Conservation (phyloP, 2,113 vertebrate species). For the Typhlomys cinereus region DNA sequence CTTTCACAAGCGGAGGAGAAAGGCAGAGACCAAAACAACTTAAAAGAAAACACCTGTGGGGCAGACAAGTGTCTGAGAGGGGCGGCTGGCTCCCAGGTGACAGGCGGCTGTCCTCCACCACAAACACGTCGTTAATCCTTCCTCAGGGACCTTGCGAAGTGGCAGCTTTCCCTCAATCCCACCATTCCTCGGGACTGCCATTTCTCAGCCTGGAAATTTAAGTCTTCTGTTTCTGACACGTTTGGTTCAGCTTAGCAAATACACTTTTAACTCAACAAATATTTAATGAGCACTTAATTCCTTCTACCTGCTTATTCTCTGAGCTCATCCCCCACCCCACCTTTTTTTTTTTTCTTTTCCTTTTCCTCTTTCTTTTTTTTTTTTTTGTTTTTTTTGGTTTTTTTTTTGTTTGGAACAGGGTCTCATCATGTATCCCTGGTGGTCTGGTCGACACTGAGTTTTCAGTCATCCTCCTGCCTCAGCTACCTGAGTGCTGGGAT, state of each 20-base stretch:
- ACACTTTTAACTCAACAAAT: neutral
- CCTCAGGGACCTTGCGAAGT: neutral
- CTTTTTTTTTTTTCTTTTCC: neutral
- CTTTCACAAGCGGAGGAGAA: neutral
- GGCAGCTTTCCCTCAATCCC: neutral
- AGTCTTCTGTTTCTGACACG: neutral
- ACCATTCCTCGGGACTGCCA: neutral
- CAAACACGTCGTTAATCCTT: too few species aligned
- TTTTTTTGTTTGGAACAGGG: neutral
- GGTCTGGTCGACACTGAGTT: too few species aligned
- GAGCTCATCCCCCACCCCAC: too few species aligned
- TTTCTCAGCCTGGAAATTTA: neutral
- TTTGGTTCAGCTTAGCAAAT: neutral
- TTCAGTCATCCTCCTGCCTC: too few species aligned
- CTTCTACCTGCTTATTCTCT: neutral
- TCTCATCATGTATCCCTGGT: neutral
- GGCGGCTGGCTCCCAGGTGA: neutral
- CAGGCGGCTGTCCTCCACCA: neutral
- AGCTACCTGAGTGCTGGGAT: too few species aligned
- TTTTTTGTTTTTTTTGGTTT: neutral
- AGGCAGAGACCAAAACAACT: neutral
- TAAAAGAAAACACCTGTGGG: neutral
- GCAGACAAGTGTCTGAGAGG: neutral
- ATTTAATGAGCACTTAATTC: neutral
- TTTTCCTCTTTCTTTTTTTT: neutral